Base-by-base conservation (phyloP, 1,140 invertebrate genomes). In the Daktulosphaira vitifoliae region DNA sequence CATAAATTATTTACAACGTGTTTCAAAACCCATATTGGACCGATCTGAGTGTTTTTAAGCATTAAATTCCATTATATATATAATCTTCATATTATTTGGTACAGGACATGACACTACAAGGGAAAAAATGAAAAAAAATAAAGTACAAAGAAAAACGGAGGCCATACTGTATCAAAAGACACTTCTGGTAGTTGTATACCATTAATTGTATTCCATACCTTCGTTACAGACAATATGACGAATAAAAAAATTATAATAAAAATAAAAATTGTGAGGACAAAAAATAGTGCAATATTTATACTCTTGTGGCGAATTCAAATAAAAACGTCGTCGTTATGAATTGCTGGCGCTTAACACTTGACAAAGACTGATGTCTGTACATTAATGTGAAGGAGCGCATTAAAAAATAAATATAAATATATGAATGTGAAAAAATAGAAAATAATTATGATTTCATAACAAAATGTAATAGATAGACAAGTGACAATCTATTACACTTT, bases 321-420 rank as follows among this genome's bases (percentile, higher is more conserved):
- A 59, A 59, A 59, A 59, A 59, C 42, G 54, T 59, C 54, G 15
- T 18, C 3, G 54, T 59, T 59, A 59, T 44, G 54, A 59, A 59
- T 59, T 3, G 54, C 25, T 25, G 22, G 54, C 39, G 42, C 54
- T 59, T 59, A 59, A 44, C 42, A 46, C 9, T 46, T 46, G 54
- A 59, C 54, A 59, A 59, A 44, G 54, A 59, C 54, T 59, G 39
- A 59, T 59, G 54, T 26, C n/a, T 22, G 54, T 26, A 26, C 54
- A 26, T 59, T 59, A 59, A n/a, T 37, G 25, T 38, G 26, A 59
- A 59, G 42, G 23, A 25, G 38, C 42, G 9, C 2, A 23, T 54
- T 38, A 39, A 39, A 39, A 54, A 54, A 39, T 39, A 33, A 33
- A 33, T 33, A 52, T n/a, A 53, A 37, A 54, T 16, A 25, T 44